Evolutionary conservation across 2,797 vertebrate genomes (phyloP), one percentile per base, ranked within the genome.

Genomic region (Halcyon leucocephala): DNA sequence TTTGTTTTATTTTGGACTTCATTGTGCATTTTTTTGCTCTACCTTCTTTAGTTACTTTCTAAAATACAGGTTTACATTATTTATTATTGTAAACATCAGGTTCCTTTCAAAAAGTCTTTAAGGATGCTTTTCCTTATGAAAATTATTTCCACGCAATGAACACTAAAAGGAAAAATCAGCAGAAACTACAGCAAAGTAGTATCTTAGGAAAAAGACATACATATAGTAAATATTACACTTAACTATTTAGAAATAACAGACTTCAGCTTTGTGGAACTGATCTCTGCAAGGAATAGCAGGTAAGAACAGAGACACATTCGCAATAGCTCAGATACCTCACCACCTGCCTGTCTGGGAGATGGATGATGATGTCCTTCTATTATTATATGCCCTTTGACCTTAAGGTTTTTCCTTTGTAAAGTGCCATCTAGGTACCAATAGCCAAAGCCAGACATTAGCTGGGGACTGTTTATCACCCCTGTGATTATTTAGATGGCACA

Each of bases 31-130:
- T 66, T 41, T 91, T 91, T 77, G 26, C 62, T 78, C 64, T 64
- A 39, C 17, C 29, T 80, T 84, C 82, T 86, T 82, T 8, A 57
- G 41, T 82, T 94, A 88, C 81, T 37, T 82, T 66, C 82, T 35
- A 44, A 91, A 88, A 90, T 25, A 35, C 11, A 37, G 54, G 15
- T 90, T 74, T 91, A 41, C 70, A 88, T 94, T 90, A 95, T 94
- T 96, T 76, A 94, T 83, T 69, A 73, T 28, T 76, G 85, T 66
- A 80, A 94, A 87, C 57, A 61, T 20, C 46, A 78, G 48, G 44
- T 44, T 88, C 42, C 69, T 60, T 84, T 79, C 39, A 78, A 42
- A 48, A 54, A 44, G 24, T 51, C 26, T 72, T 44, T 69, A 78
- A 70, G 26, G 82, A 55, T 1, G 3, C 8, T 73, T 64, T 73